Conservation (phyloP, 1,140 invertebrate genomes). For the Nasonia longicornis region DNA sequence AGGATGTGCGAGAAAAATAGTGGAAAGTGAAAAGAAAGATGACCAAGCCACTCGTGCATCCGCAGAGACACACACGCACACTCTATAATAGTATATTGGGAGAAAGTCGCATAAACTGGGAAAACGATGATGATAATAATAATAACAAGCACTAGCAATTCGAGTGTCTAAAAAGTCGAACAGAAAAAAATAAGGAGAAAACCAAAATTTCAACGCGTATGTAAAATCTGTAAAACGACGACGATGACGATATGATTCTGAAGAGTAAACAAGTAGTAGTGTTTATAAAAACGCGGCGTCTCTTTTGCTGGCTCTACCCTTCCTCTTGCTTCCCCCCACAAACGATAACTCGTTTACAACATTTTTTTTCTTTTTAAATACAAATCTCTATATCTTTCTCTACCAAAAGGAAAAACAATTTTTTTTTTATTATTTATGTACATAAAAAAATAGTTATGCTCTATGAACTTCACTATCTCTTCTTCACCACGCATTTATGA, state of each 20-base stretch:
- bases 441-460: constrained; percentile 25
- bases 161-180: constrained; percentile 26
- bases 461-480: constrained; percentile 43
- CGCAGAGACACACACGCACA: constrained; percentile 54
- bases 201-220: constrained; percentile 36
- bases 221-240: constrained; percentile 27
- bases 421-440: constrained; percentile 47
- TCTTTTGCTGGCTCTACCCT: constrained; percentile 70
- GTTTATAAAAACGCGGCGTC: constrained; percentile 54
- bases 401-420: constrained; percentile 16
- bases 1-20: constrained; percentile 32
- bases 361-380: constrained; percentile 34
- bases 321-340: constrained; percentile 69
- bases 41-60: constrained; percentile 44
- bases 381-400: constrained; percentile 37
- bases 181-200: constrained; percentile 27
- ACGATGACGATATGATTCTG: constrained; percentile 38
- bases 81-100: constrained; percentile 12
- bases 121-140: background rate
- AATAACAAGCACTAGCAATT: background rate
- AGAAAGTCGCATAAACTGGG: constrained; percentile 1
- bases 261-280: constrained; percentile 38
- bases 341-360: constrained; percentile 51
- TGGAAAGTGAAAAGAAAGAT: constrained; percentile 19
- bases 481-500: constrained; percentile 45